Base-by-base conservation (phyloP, 2,888 invertebrate genomes). In the Epinotia bilunana region DNA sequence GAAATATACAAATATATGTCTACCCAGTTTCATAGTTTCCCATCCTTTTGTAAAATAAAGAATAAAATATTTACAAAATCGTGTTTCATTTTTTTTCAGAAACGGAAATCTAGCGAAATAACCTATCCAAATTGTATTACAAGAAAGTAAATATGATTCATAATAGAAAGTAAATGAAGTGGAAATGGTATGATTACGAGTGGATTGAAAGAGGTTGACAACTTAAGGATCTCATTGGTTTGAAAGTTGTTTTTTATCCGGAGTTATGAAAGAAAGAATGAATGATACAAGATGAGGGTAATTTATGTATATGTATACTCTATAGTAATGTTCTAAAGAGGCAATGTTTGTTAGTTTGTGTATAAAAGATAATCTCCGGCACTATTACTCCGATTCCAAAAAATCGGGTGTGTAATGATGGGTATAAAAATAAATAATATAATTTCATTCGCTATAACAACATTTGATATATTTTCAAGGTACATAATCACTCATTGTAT, bases 21-120 rank as follows among this genome's bases (percentile, higher is more conserved):
- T 75, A 61, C 11, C 49, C 20, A 7, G 43, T 33, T 61, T 43
- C 57, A 46, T 83, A 84, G 80, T 76, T 71, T 78, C 82, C 84
- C 81, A 81, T 83, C 83, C 83, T 86, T 81, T 86, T 86, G 84
- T 65, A 84, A 84, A 83, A 76, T 74, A 80, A 78, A 76, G 81
- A 84, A 80, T 84, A 82, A 84, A 83, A 80, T 76, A 77, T 79
- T 80, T 79, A 83, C 80, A 77, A 77, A 79, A 49, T 43, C 46
- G 76, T 77, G 77, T 33, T 79, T 78, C 78, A 43, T 60, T 65
- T 20, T 65, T 65, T 16, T 28, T 46, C 33, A 60, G 9, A 39
- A 18, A n/a, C 23, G 20, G 46, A 58, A 69, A 46, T 68, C 39
- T 7, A 39, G 39, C 60, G 46, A 23, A 68, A 68, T 68, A 43